phyloP scores from a whole-genome alignment of 2,113 vertebrate species.

The Nannobrachium achirus region DNA sequence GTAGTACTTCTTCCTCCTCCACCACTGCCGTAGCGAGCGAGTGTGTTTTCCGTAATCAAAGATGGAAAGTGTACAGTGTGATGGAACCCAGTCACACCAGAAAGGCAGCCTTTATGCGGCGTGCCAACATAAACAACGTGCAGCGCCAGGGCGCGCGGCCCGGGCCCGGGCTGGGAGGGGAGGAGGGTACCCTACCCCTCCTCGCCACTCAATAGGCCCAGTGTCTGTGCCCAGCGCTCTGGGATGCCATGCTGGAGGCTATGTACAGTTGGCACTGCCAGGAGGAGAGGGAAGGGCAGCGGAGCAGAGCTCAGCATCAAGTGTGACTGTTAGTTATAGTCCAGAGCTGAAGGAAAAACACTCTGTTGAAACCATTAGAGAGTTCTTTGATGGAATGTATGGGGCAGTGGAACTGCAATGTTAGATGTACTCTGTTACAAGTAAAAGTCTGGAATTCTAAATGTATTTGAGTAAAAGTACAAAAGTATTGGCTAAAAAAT shows the following conservation, averaged over 20 bases:
- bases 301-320: background rate
- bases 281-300: conserved; percentile 22
- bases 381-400: conserved; percentile 40
- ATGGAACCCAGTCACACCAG: conserved; percentile 36
- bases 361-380: conserved; percentile 43
- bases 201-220: conserved; percentile 51
- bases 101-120: conserved; percentile 48
- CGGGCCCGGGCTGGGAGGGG: conserved; percentile 46
- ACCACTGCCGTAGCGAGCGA: too few relatives aligned
- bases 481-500: too few relatives aligned
- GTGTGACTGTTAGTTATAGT: conserved; percentile 6
- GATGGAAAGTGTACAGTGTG: conserved; percentile 25
- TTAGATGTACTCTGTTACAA: too few relatives aligned
- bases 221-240: conserved; percentile 52
- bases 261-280: conserved; percentile 22
- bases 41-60: conserved; percentile 32
- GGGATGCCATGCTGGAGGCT: conserved; percentile 31
- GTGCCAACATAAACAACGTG: conserved; percentile 71
- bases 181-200: too few relatives aligned
- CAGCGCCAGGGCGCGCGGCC: conserved; percentile 53
- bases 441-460: conserved; percentile 11
- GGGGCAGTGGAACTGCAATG: too few relatives aligned
- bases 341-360: conserved; percentile 22
- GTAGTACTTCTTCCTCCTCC: background rate
- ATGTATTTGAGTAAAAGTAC: too few relatives aligned